Evolutionary conservation across 64 coral and sea anemone species (phyloP), one percentile per base, ranked within the genome.

Genomic region (Astreopora myriophthalma): DNA sequence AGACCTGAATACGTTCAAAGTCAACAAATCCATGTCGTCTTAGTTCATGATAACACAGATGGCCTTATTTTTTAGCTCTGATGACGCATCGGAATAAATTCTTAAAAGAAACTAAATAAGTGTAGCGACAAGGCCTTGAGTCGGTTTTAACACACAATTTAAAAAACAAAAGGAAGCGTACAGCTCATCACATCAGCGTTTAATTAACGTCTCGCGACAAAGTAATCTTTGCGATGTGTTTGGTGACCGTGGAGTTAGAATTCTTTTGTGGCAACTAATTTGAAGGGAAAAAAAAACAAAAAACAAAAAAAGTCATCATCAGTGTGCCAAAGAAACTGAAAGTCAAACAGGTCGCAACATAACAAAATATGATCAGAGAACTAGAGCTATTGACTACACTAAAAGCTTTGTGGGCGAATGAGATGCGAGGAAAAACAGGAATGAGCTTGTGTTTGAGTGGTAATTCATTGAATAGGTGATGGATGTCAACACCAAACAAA

Each of bases 191-290:
- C 13, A 51, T 23, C 52, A 61, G 52, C 35, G 61, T 60, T 63
- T 82, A 82, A 82, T 82, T 82, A 64, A 82, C 79, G 8, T 37
- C 32, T 36, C 38, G 55, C 20, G 31, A 82, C 33, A 82, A 52
- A 25, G 34, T 61, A 35, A 82, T 82, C 57, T 62, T 64, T 63
- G 57, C 9, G 22, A 33, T 11, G 2, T 63, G 33, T 82, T 63
- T 82, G 48, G 52, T 82, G 63, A 34, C 79, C 79, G 49, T 60
- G 19, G 79, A 37, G 55, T 64, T n/a, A 63, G 5, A 36, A 60
- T 20, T 80, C 20, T 46, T 46, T 55, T 55, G 2, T 34, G 52
- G 57, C 23, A 23, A 38, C 57, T 63, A 82, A 82, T 64, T 55
- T 19, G 19, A 23, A 2, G n/a, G n/a, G n/a, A n/a, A n/a, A n/a